Percentiles rank a stretch among this genome's conserved stretches.
phyloP scores from a whole-genome alignment of 1,140 invertebrate species.

The Macrotrachela quadricornifera region DNA sequence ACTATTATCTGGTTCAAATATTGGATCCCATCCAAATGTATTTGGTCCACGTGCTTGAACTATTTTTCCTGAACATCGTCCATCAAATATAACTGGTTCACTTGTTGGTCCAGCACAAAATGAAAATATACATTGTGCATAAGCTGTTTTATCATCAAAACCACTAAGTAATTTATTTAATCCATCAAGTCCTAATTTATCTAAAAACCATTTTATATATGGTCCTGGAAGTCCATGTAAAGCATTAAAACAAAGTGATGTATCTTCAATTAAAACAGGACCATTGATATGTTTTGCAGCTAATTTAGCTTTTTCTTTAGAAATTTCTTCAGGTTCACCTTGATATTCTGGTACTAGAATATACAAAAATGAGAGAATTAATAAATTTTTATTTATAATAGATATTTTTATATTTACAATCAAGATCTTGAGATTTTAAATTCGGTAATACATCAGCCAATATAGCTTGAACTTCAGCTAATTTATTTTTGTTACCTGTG shows the following conservation, averaged over 20 bases:
- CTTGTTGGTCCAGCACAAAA: conserved; percentile 14
- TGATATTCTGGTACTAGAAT: conserved; percentile 58
- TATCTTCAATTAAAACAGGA: conserved; percentile 80
- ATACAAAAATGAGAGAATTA: background rate
- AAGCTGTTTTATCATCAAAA: conserved; percentile 76
- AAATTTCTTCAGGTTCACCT: conserved; percentile 67
- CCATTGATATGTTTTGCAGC: conserved; percentile 48
- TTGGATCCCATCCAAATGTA: conserved; percentile 90
- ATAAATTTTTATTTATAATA: background rate
- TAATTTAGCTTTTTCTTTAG: conserved; percentile 54
- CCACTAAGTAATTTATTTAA: conserved; percentile 35
- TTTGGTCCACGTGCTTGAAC: conserved; percentile 57
- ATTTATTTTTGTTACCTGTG: conserved; percentile 7
- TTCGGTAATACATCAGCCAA: background rate
- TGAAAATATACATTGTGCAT: conserved; percentile 74
- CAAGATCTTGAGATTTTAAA: conserved; percentile 1
- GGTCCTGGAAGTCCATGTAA: conserved; percentile 72
- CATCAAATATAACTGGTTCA: conserved; percentile 41
- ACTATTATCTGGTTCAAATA: conserved; percentile 60
- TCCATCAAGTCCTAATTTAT: conserved; percentile 56
- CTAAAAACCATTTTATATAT: conserved; percentile 94
- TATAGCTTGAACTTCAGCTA: conserved; percentile 4
- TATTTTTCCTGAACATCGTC: conserved; percentile 58
- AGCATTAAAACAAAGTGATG: conserved; percentile 76
- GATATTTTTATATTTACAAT: background rate